Base-by-base conservation (phyloP, 92 coral and sea anemone genomes). In the Palythoa caribaeorum region DNA sequence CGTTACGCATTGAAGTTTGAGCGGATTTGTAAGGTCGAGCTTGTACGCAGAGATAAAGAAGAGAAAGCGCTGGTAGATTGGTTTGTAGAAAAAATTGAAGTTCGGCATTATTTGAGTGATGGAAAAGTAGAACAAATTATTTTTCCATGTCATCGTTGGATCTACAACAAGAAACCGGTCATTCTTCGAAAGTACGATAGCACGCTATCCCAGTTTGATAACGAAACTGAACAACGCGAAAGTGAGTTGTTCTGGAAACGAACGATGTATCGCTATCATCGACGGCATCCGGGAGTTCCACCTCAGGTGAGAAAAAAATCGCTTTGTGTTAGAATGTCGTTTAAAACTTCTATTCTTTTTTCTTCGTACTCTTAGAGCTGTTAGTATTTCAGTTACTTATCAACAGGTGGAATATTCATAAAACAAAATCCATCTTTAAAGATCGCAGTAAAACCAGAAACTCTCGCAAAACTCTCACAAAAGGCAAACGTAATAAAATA, bases 131-230 rank as follows among this genome's bases (percentile, higher is more conserved):
- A 91, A 73, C 89, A 91, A 75, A 66, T 94, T 39, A 87, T 97
- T 20, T 97, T 97, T 76, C 99, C 99, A 5, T 91, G 96, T 40
- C 93, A 97, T 83, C 97, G 99, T 10, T 97, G 99, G 99, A 87
- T 97, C 20, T 68, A 93, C 15, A 97, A 97, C 80, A 87, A 76
- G 62, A 94, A 92, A 40, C 93, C 96, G 2, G 84, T 97, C 12
- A 86, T 91, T 5, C 47, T 97, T 73, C 85, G 90, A 38, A 83
- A 80, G 53, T 94, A 85, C 79, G 99, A 97, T 75, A 92, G 94
- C 83, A 77, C 88, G 16, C 78, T 97, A 66, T 98, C 98, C 39
- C 98, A 95, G 84, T 83, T 92, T 77, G 98, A 93, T 65, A 78
- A 88, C 69, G 98, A 97, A 77, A 88, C 93, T 17, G 91, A 89